Base-by-base conservation (phyloP, 1,140 invertebrate species). In the Leptinotarsa texana region DNA sequence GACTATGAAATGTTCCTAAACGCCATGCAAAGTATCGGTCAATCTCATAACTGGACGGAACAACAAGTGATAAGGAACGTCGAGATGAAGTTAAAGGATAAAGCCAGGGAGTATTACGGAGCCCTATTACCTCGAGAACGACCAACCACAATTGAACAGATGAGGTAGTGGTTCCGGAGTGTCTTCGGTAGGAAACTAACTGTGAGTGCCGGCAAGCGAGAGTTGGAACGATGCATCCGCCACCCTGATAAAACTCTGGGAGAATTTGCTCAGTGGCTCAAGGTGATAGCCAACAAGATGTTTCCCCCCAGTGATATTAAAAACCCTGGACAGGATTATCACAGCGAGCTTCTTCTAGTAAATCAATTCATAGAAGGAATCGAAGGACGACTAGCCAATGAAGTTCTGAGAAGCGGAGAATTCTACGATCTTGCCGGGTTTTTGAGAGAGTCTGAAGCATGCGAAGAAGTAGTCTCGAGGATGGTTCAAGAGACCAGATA, bases 1-100 rank as follows among this genome's bases (percentile, higher is more conserved):
- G 67, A 69, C 27, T 69, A 47, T 69, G 67, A 69, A 11, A 69
- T 69, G 27, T 69, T 69, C 13, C 13, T 69, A 4, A 49, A 69
- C 27, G 42, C 67, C 4, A 21, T 69, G 33, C 33, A 48, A 4
- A 69, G 42, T 24, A 24, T 69, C 11, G 67, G 13, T 13, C 27
- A 13, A 57, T 21, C 18, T 17, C 17, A 48, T 69, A 27, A 15
- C 15, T 69, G 68, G 68, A 21, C 17, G 3, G 68, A 69, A 21
- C 15, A 18, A 5, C 42, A 48, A 21, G 15, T 51, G 17, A 4
- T 69, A 27, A 17, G 68, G 33, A 51, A 18, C 33, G 48, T 69
- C 18, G 68, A 65, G 21, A 57, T 57, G 15, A n/a, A 18, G 51
- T 18, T 57, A 8, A 57, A 57, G 17, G 51, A 57, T 18, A 57